Percentiles rank a stretch among this genome's conserved stretches.
Evolutionary conservation across 2,888 invertebrate species (phyloP).

Genomic region (Lumbricus terrestris): DNA sequence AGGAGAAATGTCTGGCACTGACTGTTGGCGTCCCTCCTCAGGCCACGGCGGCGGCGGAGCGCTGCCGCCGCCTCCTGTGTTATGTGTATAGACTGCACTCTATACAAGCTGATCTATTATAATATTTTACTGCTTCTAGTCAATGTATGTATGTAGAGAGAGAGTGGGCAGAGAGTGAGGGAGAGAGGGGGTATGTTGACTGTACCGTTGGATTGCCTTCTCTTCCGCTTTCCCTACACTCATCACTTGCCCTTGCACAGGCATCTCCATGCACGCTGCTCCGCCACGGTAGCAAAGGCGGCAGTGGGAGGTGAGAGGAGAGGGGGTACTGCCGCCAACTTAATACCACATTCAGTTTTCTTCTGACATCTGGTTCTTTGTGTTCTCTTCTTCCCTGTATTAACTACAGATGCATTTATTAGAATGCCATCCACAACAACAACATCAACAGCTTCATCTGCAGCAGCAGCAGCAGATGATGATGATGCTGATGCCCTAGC

Average conservation of each 20-base stretch:
- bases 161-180: no score
- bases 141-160: neutral
- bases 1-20: constrained; percentile 15
- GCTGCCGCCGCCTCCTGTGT: neutral
- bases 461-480: neutral
- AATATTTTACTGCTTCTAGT: constrained; percentile 15
- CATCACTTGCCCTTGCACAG: neutral
- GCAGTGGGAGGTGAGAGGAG: neutral
- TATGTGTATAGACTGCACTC: neutral
- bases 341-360: constrained; percentile 12
- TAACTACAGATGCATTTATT: constrained; percentile 15
- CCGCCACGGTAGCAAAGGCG: neutral
- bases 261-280: neutral
- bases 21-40: neutral
- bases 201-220: neutral
- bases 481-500: neutral
- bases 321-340: neutral
- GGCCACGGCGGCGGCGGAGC: no score
- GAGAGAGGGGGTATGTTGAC: no score
- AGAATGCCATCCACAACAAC: neutral
- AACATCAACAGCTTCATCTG: neutral
- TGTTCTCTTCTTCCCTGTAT: constrained; percentile 9
- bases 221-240: neutral
- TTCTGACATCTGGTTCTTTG: constrained; percentile 11
- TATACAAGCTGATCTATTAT: constrained; percentile 17